Percentiles rank a stretch among this genome's conserved stretches.
phyloP scores from a whole-genome alignment of 2,113 vertebrate genomes.

The Spea multiplicata region DNA sequence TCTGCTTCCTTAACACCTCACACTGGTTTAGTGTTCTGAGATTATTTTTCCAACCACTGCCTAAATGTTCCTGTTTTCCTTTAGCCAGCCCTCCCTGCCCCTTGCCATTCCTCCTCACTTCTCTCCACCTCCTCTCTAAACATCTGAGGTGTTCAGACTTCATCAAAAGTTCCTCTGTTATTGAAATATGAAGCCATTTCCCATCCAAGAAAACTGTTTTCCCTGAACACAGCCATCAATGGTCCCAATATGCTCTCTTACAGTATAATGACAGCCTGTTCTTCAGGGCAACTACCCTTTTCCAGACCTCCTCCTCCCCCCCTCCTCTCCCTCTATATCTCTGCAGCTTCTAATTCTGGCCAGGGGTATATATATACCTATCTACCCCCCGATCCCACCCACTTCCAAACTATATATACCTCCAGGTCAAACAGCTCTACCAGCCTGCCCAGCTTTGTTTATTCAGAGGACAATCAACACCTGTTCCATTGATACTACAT shows the following conservation, averaged over 20 bases:
- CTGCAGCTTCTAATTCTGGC: constrained; percentile 55
- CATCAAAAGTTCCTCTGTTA: constrained; percentile 71
- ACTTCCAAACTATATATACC: constrained; percentile 47
- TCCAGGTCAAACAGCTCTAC: constrained; percentile 40
- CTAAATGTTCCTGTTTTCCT: constrained; percentile 21
- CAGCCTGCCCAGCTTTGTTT: constrained; percentile 1
- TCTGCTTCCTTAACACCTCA: constrained; percentile 1
- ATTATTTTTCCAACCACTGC: constrained; percentile 18
- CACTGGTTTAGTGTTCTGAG: constrained; percentile 22
- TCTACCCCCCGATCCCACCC: constrained; percentile 48
- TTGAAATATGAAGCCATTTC: constrained; percentile 68
- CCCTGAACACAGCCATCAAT: constrained; percentile 51
- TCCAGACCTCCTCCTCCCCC: not conserved
- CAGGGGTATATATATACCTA: constrained; percentile 37
- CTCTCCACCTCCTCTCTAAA: constrained; percentile 26
- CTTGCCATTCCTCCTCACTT: constrained; percentile 18
- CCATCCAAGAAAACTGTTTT: constrained; percentile 57
- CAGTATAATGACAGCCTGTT: constrained; percentile 41
- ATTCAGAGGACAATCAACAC: not conserved
- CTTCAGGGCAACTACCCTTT: constrained; percentile 16
- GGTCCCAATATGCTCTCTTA: constrained; percentile 25
- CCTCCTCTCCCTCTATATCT: constrained; percentile 6
- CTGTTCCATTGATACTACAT: not conserved
- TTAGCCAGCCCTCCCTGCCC: constrained; percentile 3
- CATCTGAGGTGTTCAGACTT: constrained; percentile 50